Percentiles rank a stretch among this genome's conserved stretches.
Conservation (phyloP, 2,888 invertebrate genomes). For the Hirtodrosophila confusa region DNA sequence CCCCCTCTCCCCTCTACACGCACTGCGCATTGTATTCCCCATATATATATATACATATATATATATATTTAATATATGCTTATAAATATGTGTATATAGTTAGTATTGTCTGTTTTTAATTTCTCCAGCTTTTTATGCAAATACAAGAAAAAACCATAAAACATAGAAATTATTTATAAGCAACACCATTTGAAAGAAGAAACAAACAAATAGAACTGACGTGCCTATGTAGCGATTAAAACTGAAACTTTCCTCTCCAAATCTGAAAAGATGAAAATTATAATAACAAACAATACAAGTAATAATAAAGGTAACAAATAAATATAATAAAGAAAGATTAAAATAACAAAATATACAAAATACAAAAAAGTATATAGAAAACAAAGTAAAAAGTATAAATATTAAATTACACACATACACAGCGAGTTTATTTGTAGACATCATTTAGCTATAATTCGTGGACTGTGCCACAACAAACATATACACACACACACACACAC, state of each 20-base stretch:
- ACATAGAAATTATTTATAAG: slow-evolving; percentile 38
- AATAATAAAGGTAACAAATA: slow-evolving; percentile 10
- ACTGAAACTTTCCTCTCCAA: slow-evolving; percentile 62
- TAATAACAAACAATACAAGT: slow-evolving; percentile 6
- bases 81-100: slow-evolving; percentile 44
- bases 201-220: slow-evolving; percentile 78
- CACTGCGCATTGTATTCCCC: slow-evolving; percentile 36
- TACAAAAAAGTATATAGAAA: background rate
- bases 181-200: slow-evolving; percentile 25
- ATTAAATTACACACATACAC: slow-evolving; percentile 15
- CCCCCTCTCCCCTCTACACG: slow-evolving; percentile 8
- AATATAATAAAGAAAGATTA: slow-evolving; percentile 5
- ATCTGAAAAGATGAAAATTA: slow-evolving; percentile 38
- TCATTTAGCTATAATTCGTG: slow-evolving; percentile 49
- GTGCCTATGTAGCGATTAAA: slow-evolving; percentile 78
- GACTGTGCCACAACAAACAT: slow-evolving; percentile 39
- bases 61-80: slow-evolving; percentile 26
- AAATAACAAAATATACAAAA: slow-evolving; percentile 6
- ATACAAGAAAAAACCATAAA: slow-evolving; percentile 51
- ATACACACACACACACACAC: slow-evolving; percentile 19
- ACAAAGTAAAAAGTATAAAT: slow-evolving; percentile 19
- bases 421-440: slow-evolving; percentile 29
- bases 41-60: background rate
- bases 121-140: slow-evolving; percentile 59
- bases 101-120: slow-evolving; percentile 30